A percentile compares a stretch with the other conserved stretches of the same genome.
Conservation (phyloP, 1,140 invertebrate species). For the Saccostrea cuccullata region DNA sequence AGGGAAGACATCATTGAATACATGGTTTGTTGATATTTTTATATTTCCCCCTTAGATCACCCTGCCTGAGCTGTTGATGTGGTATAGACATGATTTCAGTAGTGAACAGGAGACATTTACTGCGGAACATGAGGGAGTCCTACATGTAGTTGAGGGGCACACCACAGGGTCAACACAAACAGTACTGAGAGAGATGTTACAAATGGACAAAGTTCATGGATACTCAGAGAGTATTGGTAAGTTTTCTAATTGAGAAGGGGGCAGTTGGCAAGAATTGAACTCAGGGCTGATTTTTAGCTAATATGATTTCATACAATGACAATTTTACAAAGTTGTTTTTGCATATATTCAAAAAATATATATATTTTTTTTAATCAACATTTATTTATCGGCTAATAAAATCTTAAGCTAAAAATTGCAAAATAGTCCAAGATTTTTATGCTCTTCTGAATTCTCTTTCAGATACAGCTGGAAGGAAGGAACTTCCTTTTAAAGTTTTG, state of each 20-base stretch:
- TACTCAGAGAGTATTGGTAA: constrained; percentile 67
- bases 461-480: constrained; percentile 65
- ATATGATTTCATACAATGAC: no score
- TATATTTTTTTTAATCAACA: no score
- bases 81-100: constrained; percentile 68
- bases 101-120: constrained; percentile 47
- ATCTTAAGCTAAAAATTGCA: no score
- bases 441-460: constrained; percentile 42
- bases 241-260: background rate
- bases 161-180: constrained; percentile 57
- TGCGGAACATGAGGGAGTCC: constrained; percentile 62
- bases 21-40: no score
- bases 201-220: constrained; percentile 58
- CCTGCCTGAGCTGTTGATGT: constrained; percentile 67
- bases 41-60: constrained; percentile 62
- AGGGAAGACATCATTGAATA: no score
- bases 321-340: no score
- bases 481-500: constrained; percentile 65
- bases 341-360: no score
- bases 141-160: constrained; percentile 66
- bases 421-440: no score
- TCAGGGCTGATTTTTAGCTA: no score
- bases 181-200: constrained; percentile 60
- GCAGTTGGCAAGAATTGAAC: no score
- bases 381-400: no score